These are phyloP conservation scores for Pissodes strobi DNA, from an alignment of 1,140 invertebrate genomes.

Conservation along the genomic window DNA sequence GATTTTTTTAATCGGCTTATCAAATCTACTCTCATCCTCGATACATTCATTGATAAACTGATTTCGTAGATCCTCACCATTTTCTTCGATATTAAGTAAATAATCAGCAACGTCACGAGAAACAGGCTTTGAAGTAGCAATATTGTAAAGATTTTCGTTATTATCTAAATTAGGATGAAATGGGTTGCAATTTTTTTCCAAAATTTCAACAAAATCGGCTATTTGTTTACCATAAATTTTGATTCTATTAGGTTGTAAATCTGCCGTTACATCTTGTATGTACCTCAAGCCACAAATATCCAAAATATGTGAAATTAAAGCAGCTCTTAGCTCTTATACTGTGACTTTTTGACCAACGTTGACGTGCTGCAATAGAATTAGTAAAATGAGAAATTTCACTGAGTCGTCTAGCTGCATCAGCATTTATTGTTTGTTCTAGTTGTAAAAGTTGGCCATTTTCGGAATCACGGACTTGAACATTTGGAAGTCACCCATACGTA, in stretches of 20 bases:
- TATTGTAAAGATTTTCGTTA: too few relatives aligned
- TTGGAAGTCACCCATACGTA: too few relatives aligned
- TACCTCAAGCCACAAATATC: constrained; percentile 12
- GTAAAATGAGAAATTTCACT: constrained; percentile 31
- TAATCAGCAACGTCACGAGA: too few relatives aligned
- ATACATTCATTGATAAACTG: constrained; percentile 18
- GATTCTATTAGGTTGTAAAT: constrained; percentile 5
- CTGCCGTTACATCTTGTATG: constrained; percentile 5
- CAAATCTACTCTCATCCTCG: constrained; percentile 17
- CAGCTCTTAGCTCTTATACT: constrained; percentile 28
- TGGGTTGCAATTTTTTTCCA: too few relatives aligned
- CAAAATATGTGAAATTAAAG: constrained; percentile 29
- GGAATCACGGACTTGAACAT: too few relatives aligned
- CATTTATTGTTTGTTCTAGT: constrained; percentile 5
- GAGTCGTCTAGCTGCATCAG: background rate
- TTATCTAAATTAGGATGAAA: too few relatives aligned
- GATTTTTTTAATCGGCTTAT: constrained; percentile 32
- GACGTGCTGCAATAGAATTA: constrained; percentile 37
- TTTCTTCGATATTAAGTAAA: too few relatives aligned
- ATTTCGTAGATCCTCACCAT: constrained; percentile 15
- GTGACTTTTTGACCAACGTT: constrained; percentile 37
- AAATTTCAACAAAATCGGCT: constrained; percentile 8
- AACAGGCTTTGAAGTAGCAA: too few relatives aligned
- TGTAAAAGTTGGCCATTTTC: too few relatives aligned
- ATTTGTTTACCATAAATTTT: constrained; percentile 5